These are phyloP conservation scores for Casuarius casuarius DNA, from an alignment of 2,113 vertebrate genomes.

Conservation along the genomic window DNA sequence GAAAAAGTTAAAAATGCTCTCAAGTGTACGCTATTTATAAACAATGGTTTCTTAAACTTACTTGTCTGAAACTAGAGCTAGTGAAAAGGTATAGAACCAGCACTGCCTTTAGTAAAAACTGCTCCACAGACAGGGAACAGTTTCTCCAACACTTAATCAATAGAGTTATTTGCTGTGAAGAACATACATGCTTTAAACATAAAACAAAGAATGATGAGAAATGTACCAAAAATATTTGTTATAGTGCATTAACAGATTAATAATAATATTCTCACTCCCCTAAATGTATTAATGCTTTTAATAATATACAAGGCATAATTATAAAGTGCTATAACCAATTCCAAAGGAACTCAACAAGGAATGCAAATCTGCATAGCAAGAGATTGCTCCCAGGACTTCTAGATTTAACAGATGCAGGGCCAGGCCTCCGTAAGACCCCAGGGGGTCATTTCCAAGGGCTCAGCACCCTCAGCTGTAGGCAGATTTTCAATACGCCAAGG, in stretches of 20 bases:
- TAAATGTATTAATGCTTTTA: slow-evolving; percentile 21
- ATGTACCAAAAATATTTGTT: background rate
- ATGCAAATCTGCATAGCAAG: background rate
- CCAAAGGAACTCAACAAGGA: background rate
- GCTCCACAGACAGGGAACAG: background rate
- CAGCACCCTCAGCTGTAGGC: background rate
- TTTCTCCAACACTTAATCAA: background rate
- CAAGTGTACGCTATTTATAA: background rate
- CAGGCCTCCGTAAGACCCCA: background rate
- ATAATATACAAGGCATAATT: background rate
- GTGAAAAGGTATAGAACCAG: background rate
- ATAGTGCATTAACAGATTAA: background rate
- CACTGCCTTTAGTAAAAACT: background rate
- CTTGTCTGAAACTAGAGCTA: background rate
- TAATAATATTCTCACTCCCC: background rate
- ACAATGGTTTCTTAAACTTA: background rate
- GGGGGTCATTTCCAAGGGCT: slow-evolving; percentile 8
- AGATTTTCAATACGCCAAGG: background rate
- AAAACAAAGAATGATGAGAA: background rate
- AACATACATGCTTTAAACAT: background rate
- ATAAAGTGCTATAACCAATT: background rate
- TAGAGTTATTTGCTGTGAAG: background rate
- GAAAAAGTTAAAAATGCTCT: background rate
- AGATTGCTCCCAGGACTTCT: slow-evolving; percentile 5
- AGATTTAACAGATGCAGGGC: slow-evolving; percentile 22